Conservation (phyloP, 2,888 invertebrate species). For the Phortica okadai region DNA sequence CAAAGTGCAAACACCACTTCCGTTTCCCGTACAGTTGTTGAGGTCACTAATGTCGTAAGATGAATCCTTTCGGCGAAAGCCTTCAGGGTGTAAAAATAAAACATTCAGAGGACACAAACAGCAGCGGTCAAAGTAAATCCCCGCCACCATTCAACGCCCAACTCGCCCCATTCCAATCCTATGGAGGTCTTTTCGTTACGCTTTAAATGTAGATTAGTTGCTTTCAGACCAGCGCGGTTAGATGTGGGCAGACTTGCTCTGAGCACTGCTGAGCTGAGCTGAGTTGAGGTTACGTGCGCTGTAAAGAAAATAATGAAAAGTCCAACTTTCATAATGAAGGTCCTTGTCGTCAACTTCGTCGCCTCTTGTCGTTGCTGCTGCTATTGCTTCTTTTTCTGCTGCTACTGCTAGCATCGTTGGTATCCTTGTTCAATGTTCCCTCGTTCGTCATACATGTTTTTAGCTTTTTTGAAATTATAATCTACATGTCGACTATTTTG, state of each 20-base stretch:
- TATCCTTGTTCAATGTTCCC: slow-evolving; percentile 30
- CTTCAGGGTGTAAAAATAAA: slow-evolving; percentile 70
- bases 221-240: slow-evolving; percentile 42
- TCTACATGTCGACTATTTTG: slow-evolving; percentile 57
- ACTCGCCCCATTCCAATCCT: background rate
- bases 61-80: slow-evolving; percentile 71
- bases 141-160: background rate
- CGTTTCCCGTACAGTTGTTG: slow-evolving; percentile 56
- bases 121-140: background rate
- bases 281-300: slow-evolving; percentile 11
- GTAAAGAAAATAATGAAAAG: slow-evolving; percentile 70
- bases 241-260: no score
- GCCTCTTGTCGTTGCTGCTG: slow-evolving; percentile 37
- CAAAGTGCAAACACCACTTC: slow-evolving; percentile 20
- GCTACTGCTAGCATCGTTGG: slow-evolving; percentile 4
- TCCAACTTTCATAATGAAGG: slow-evolving; percentile 72
- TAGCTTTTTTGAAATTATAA: slow-evolving; percentile 71
- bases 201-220: slow-evolving; percentile 68
- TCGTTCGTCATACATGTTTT: slow-evolving; percentile 44
- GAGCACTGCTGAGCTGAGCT: slow-evolving; percentile 8
- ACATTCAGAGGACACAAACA: slow-evolving; percentile 49
- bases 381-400: slow-evolving; percentile 26
- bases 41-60: slow-evolving; percentile 73
- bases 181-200: slow-evolving; percentile 27
- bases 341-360: slow-evolving; percentile 43